Conservation (phyloP, 2,797 vertebrate species). For the Xenopus petersii region DNA sequence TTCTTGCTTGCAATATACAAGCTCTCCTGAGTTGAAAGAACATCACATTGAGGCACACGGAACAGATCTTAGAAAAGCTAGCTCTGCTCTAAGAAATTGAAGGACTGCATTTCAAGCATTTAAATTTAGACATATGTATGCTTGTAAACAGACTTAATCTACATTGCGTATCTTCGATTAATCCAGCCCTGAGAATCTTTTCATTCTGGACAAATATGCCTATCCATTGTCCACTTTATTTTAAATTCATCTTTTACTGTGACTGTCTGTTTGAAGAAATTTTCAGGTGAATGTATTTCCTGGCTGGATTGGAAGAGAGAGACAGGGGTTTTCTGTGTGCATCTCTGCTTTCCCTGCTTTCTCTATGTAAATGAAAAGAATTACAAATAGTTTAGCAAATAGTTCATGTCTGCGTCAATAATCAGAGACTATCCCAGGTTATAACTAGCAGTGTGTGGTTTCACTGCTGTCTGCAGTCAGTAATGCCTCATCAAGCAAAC, state of each 20-base stretch:
- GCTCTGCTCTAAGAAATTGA: no score
- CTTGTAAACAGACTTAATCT: no score
- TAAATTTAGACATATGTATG: no score
- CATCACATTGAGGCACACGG: no score
- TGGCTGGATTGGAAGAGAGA: constrained; percentile 21
- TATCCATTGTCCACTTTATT: neutral
- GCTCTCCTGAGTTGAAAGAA: no score
- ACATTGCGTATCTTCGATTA: no score
- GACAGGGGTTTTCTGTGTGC: constrained; percentile 30
- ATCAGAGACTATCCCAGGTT: constrained; percentile 8
- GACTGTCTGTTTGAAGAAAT: constrained; percentile 27
- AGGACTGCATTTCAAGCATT: no score
- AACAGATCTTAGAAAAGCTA: no score
- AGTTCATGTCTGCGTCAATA: constrained; percentile 18
- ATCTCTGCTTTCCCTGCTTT: constrained; percentile 16
- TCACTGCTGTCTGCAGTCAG: constrained; percentile 15
- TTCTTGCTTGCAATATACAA: no score
- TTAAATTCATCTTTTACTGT: neutral
- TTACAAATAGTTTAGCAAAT: constrained; percentile 26
- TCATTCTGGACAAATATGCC: no score
- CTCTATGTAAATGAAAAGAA: constrained; percentile 21
- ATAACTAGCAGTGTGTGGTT: constrained; percentile 24
- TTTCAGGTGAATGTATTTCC: constrained; percentile 30
- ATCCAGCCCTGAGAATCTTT: no score
- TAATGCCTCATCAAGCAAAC: no score